phyloP scores from a whole-genome alignment of 2,888 invertebrate genomes.

The Monochamus alternatus region DNA sequence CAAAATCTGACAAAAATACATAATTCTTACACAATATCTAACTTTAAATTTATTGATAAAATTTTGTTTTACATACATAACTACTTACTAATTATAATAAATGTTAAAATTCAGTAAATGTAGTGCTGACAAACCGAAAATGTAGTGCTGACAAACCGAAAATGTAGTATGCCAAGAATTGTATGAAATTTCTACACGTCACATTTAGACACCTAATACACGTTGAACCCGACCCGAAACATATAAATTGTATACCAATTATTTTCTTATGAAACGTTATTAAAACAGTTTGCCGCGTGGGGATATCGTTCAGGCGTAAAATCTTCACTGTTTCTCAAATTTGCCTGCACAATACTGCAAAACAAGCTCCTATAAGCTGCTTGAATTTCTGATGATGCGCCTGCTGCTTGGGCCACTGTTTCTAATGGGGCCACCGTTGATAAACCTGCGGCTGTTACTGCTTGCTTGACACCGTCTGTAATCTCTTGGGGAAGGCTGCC shows the following conservation, averaged over 20 bases:
- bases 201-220: neutral
- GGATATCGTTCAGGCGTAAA: constrained; percentile 69
- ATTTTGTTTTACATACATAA: too few species aligned
- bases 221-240: neutral
- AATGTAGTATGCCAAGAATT: too few species aligned
- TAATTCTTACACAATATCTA: too few species aligned
- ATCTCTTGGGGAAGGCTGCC: constrained; percentile 69
- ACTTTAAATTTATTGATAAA: too few species aligned
- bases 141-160: too few species aligned
- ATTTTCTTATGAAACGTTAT: constrained; percentile 43
- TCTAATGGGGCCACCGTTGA: constrained; percentile 70
- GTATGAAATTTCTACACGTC: neutral
- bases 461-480: constrained; percentile 68
- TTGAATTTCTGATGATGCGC: constrained; percentile 72
- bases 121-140: too few species aligned
- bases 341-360: constrained; percentile 70
- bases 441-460: constrained; percentile 73
- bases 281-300: constrained; percentile 68
- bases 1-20: too few species aligned
- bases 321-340: constrained; percentile 71
- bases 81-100: too few species aligned
- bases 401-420: constrained; percentile 71
- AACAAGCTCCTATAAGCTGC: constrained; percentile 73
- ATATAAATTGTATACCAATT: constrained; percentile 31
- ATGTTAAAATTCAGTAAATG: too few species aligned